Evolutionary conservation across 92 coral and sea anemone genomes (phyloP).

Genomic region (Anthopleura xanthogrammica): DNA sequence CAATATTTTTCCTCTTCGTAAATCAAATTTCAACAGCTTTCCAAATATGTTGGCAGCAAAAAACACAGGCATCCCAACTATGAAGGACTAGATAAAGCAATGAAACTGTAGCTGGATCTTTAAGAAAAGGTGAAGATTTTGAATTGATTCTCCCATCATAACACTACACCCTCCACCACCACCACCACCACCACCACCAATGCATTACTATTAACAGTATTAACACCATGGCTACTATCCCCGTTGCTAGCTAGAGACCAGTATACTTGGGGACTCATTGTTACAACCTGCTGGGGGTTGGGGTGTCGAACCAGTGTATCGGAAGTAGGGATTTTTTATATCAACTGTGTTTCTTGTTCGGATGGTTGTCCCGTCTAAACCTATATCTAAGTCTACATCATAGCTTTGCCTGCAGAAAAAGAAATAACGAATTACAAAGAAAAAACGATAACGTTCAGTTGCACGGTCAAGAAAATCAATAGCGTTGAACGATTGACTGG

Average conservation of each 20-base stretch:
- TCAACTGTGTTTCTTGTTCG: slow-evolving; percentile 78
- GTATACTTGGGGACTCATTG: slow-evolving; percentile 85
- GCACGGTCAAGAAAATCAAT: no score
- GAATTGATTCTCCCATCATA: slow-evolving; percentile 45
- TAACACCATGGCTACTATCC: slow-evolving; percentile 30
- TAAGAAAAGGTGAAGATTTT: no score
- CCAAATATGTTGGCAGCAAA: no score
- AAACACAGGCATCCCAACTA: no score
- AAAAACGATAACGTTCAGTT: no score
- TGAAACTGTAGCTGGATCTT: no score
- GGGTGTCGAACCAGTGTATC: slow-evolving; percentile 88
- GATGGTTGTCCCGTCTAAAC: slow-evolving; percentile 81
- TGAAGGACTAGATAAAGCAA: no score
- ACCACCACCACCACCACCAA: slow-evolving; percentile 46
- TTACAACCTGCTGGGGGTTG: slow-evolving; percentile 81
- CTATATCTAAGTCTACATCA: slow-evolving; percentile 83
- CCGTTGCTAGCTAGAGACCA: slow-evolving; percentile 68
- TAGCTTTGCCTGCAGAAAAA: slow-evolving; percentile 77
- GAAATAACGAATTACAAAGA: no score
- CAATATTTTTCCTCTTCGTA: no score
- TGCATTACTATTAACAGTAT: slow-evolving; percentile 32
- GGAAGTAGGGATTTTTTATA: slow-evolving; percentile 91
- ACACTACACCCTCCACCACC: slow-evolving; percentile 23
- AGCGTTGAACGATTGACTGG: no score
- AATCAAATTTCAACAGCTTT: no score